Evolutionary conservation across 1,140 invertebrate species (phyloP).

Genomic region (Drosophila ercepeae): DNA sequence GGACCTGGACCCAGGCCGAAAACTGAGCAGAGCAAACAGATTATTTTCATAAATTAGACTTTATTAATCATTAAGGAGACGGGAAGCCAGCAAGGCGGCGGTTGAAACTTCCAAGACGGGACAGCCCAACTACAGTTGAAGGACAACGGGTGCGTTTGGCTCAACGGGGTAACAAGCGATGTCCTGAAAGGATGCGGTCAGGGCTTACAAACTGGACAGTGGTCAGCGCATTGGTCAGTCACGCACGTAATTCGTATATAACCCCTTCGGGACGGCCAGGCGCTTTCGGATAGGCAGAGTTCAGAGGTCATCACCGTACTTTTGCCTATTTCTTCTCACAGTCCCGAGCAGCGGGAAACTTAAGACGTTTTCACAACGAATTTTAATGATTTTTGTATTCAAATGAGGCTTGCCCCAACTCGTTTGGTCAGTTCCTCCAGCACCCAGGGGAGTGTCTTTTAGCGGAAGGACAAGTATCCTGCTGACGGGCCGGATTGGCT

Average conservation of each 20-base stretch:
- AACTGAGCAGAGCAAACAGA: constrained; percentile 64
- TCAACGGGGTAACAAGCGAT: constrained; percentile 41
- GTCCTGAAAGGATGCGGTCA: constrained; percentile 60
- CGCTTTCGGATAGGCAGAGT: constrained; percentile 63
- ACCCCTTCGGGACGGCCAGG: constrained; percentile 47
- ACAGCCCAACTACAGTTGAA: constrained; percentile 45
- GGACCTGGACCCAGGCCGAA: constrained; percentile 9
- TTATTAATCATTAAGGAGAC: constrained; percentile 81
- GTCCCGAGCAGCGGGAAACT: constrained; percentile 66
- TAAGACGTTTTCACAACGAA: constrained; percentile 78
- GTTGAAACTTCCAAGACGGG: constrained; percentile 23
- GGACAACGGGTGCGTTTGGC: constrained; percentile 61
- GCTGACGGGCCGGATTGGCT: constrained; percentile 51
- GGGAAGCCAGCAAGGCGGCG: constrained; percentile 21
- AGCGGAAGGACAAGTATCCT: constrained; percentile 30
- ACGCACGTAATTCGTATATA: constrained; percentile 71
- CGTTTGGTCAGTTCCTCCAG: constrained; percentile 43
- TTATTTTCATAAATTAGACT: constrained; percentile 83
- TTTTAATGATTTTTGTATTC: constrained; percentile 82
- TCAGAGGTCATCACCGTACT: constrained; percentile 82
- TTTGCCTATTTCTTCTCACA: constrained; percentile 78
- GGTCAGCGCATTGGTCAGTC: constrained; percentile 78
- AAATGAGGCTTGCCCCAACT: constrained; percentile 65
- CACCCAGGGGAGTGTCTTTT: constrained; percentile 57
- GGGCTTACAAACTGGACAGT: constrained; percentile 69